These are phyloP conservation scores for Nothobranchius kuhntae DNA, from an alignment of 2,113 vertebrate species.

Conservation along the genomic window DNA sequence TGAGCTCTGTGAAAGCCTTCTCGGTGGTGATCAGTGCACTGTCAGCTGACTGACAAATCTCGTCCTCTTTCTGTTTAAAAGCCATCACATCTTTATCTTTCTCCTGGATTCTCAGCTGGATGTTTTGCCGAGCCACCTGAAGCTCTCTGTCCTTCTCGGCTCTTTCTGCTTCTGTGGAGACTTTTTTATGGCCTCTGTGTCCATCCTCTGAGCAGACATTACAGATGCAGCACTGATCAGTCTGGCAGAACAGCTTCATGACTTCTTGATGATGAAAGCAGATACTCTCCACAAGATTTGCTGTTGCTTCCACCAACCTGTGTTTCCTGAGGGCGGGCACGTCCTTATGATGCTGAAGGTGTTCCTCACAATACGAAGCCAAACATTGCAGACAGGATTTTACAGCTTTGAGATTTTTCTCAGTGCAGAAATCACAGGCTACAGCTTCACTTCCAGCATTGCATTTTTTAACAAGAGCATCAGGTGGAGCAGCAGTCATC, in stretches of 20 bases:
- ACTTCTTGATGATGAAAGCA: conserved; percentile 7
- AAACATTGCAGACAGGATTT: conserved; percentile 37
- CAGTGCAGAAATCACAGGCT: conserved; percentile 25
- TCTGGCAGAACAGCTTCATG: conserved; percentile 33
- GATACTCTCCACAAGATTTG: conserved; percentile 10
- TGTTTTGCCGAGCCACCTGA: conserved; percentile 4
- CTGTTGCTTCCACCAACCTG: conserved; percentile 25
- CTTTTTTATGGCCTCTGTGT: conserved; percentile 18
- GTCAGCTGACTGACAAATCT: background rate
- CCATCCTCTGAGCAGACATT: conserved; percentile 12
- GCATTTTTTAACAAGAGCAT: background rate
- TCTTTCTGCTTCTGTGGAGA: conserved; percentile 8
- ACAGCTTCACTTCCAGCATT: conserved; percentile 20
- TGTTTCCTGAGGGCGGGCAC: conserved; percentile 8
- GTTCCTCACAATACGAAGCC: conserved; percentile 22
- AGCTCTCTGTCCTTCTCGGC: background rate
- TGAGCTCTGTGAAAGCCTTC: conserved; percentile 3
- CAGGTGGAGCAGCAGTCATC: too few relatives aligned
- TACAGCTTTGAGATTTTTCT: conserved; percentile 8
- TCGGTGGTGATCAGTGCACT: background rate
- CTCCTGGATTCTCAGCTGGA: conserved; percentile 9
- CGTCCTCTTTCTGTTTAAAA: background rate
- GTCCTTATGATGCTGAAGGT: conserved; percentile 31
- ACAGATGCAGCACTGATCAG: conserved; percentile 36
- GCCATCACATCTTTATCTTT: background rate